A percentile compares a stretch with the other conserved stretches of the same genome.
phyloP scores from a whole-genome alignment of 2,113 vertebrate genomes.

The Nipponia nippon region DNA sequence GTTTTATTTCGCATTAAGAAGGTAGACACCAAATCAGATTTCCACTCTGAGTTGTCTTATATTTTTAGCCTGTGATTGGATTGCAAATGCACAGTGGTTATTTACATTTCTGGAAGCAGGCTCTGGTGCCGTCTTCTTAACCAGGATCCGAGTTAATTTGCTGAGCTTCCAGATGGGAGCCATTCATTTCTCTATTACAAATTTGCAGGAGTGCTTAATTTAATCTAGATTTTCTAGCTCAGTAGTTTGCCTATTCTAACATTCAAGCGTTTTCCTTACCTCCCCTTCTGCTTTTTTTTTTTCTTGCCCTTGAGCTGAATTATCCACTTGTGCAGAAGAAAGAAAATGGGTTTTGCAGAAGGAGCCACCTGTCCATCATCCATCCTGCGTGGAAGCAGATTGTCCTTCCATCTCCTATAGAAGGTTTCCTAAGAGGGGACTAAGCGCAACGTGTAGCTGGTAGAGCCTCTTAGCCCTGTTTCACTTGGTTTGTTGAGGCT shows the following conservation, averaged over 20 bases:
- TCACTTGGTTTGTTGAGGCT: background rate
- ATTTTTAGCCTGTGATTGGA: conserved; percentile 55
- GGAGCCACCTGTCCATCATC: background rate
- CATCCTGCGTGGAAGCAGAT: background rate
- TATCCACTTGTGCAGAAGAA: background rate
- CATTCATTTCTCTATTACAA: background rate
- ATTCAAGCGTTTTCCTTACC: background rate
- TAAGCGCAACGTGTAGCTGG: background rate
- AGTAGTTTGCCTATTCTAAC: background rate
- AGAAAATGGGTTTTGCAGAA: background rate
- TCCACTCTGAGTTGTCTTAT: background rate
- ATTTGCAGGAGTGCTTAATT: conserved; percentile 41
- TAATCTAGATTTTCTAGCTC: conserved; percentile 42
- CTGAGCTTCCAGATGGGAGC: conserved; percentile 36
- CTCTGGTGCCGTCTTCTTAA: conserved; percentile 8
- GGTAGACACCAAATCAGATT: conserved; percentile 39
- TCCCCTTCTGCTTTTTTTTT: background rate
- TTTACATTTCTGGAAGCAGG: conserved; percentile 29
- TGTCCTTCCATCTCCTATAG: background rate
- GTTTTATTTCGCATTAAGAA: conserved; percentile 28
- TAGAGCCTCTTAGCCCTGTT: background rate
- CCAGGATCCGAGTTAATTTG: conserved; percentile 33
- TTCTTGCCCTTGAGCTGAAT: background rate
- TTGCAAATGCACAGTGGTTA: conserved; percentile 31
- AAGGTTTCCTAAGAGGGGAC: background rate